phyloP scores from a whole-genome alignment of 2,888 invertebrate species.

The Nezara viridula region DNA sequence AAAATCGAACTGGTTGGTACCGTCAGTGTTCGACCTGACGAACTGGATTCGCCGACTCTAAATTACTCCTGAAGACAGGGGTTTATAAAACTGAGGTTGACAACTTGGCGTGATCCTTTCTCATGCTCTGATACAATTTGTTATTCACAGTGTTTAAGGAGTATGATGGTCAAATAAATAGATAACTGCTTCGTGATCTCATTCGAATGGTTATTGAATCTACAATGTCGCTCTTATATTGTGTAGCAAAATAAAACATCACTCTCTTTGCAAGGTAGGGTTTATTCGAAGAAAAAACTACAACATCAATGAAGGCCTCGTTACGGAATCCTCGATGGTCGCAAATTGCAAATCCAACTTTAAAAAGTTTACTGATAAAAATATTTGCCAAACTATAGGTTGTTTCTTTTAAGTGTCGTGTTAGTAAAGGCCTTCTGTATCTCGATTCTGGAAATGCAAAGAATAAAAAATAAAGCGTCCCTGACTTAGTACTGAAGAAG shows the following conservation, averaged over 20 bases:
- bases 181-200: not conserved
- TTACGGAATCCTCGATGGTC: not conserved
- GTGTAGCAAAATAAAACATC: not conserved
- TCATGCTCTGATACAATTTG: not conserved
- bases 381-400: too few species aligned
- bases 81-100: not conserved
- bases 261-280: not conserved
- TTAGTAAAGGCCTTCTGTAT: too few species aligned
- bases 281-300: too few species aligned
- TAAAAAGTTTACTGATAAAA: not conserved
- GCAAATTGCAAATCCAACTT: not conserved
- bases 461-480: too few species aligned
- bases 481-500: too few species aligned
- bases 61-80: not conserved
- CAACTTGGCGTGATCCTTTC: not conserved
- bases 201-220: not conserved
- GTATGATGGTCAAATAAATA: not conserved
- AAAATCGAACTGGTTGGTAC: not conserved
- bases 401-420: too few species aligned
- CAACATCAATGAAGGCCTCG: not conserved
- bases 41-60: not conserved
- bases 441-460: too few species aligned
- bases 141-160: not conserved
- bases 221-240: not conserved
- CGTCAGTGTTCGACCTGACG: not conserved